A percentile compares a stretch with the other conserved stretches of the same genome.
These are phyloP conservation scores for Nasonia vitripennis DNA, from an alignment of 1,140 invertebrate species.

Conservation along the genomic window DNA sequence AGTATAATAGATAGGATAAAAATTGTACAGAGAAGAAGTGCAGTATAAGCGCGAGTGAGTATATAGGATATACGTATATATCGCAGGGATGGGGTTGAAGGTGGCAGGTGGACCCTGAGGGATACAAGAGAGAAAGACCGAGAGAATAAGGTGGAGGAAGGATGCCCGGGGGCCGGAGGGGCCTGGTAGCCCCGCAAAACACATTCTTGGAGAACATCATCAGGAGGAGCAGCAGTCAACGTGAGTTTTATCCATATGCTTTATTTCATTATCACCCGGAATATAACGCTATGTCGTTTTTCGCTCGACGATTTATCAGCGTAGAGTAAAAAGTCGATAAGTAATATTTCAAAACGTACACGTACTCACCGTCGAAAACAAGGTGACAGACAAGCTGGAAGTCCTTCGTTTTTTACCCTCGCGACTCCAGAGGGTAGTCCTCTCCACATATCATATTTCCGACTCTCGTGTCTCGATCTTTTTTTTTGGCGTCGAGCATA, in stretches of 20 bases:
- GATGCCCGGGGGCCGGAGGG: conserved; percentile 96
- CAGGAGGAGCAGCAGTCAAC: conserved; percentile 96
- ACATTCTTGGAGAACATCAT: conserved; percentile 99
- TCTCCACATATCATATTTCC: not conserved
- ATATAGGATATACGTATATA: not conserved
- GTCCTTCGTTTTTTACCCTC: not conserved
- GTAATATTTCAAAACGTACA: not conserved
- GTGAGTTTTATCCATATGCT: conserved; percentile 82
- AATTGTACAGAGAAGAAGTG: not conserved
- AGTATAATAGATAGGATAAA: not conserved
- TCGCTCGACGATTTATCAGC: no score
- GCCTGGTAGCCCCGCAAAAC: conserved; percentile 99
- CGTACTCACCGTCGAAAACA: not conserved
- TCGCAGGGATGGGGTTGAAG: not conserved
- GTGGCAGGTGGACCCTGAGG: not conserved
- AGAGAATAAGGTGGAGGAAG: conserved; percentile 67
- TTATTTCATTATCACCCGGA: not conserved
- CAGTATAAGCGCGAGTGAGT: not conserved
- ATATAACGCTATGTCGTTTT: no score
- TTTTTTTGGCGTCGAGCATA: no score
- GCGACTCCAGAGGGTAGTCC: not conserved
- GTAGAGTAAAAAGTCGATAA: no score
- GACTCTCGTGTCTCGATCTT: not conserved
- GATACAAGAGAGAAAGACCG: conserved; percentile 14
- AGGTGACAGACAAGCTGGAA: conserved; percentile 4